These are phyloP conservation scores for Brachypteracias leptosomus DNA, from an alignment of 2,113 vertebrate genomes.

Conservation along the genomic window DNA sequence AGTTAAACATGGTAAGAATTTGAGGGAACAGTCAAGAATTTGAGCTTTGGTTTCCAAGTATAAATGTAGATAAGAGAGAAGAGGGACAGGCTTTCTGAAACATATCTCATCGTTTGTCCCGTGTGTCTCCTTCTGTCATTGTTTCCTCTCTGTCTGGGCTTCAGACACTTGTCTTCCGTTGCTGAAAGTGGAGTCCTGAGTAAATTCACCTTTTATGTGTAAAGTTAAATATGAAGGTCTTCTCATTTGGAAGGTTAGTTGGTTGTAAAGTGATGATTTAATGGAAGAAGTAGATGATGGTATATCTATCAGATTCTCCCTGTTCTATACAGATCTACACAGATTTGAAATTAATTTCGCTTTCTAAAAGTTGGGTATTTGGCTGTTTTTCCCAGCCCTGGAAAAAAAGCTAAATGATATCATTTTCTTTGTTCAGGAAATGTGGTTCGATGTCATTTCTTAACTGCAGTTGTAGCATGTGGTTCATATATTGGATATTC, in stretches of 20 bases:
- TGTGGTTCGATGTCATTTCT: not conserved
- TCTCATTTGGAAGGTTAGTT: not conserved
- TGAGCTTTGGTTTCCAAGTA: not conserved
- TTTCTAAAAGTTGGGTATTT: not conserved
- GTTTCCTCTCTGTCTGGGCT: not conserved
- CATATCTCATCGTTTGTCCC: not conserved
- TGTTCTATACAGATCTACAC: not conserved
- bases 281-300: not conserved
- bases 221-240: not conserved
- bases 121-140: not conserved
- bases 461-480: not conserved
- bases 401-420: not conserved
- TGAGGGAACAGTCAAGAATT: not conserved
- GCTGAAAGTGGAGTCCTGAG: not conserved
- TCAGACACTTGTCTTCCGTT: not conserved
- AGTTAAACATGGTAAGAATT: not conserved
- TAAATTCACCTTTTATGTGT: not conserved
- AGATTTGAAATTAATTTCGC: not conserved
- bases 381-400: accelerated
- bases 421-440: not conserved
- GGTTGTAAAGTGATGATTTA: not conserved
- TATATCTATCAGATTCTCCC: not conserved
- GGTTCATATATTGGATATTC: not conserved
- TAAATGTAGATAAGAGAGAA: not conserved
- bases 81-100: not conserved